phyloP scores from a whole-genome alignment of 2,113 vertebrate species.

The Emydocephalus ijimae region DNA sequence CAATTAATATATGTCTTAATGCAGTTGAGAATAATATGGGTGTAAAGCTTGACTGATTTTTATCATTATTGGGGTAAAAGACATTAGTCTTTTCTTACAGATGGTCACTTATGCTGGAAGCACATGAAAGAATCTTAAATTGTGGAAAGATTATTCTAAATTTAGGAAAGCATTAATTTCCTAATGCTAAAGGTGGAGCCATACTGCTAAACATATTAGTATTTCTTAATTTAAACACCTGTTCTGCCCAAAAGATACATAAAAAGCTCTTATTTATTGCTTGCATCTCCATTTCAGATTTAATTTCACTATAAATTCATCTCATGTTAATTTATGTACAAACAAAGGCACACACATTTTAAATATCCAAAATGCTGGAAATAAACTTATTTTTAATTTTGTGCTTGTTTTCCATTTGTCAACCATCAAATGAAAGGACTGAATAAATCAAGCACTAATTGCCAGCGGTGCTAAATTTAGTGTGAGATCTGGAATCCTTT shows the following conservation, averaged over 20 bases:
- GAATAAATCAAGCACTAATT: conserved; percentile 93
- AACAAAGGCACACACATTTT: conserved; percentile 83
- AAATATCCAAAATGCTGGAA: conserved; percentile 81
- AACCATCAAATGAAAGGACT: conserved; percentile 90
- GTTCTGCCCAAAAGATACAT: conserved; percentile 72
- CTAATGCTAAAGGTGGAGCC: conserved; percentile 79
- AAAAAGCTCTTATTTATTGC: conserved; percentile 77
- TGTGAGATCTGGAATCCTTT: conserved; percentile 91
- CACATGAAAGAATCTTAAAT: conserved; percentile 70
- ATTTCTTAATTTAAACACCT: conserved; percentile 82
- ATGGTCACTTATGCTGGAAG: conserved; percentile 79
- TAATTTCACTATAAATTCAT: conserved; percentile 82
- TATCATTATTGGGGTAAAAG: conserved; percentile 59
- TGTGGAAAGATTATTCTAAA: conserved; percentile 74
- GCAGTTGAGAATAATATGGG: conserved; percentile 34
- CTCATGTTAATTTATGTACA: conserved; percentile 85
- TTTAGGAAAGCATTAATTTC: conserved; percentile 74
- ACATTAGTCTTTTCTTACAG: conserved; percentile 71
- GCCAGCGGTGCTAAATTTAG: conserved; percentile 97
- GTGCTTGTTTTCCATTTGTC: conserved; percentile 88
- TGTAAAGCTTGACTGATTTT: conserved; percentile 40
- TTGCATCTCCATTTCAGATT: conserved; percentile 78
- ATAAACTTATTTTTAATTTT: conserved; percentile 85
- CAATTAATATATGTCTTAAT: conserved; percentile 18
- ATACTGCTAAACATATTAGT: conserved; percentile 81